Evolutionary conservation across 2,888 invertebrate genomes (phyloP).

Genomic region (Rutpela maculata): DNA sequence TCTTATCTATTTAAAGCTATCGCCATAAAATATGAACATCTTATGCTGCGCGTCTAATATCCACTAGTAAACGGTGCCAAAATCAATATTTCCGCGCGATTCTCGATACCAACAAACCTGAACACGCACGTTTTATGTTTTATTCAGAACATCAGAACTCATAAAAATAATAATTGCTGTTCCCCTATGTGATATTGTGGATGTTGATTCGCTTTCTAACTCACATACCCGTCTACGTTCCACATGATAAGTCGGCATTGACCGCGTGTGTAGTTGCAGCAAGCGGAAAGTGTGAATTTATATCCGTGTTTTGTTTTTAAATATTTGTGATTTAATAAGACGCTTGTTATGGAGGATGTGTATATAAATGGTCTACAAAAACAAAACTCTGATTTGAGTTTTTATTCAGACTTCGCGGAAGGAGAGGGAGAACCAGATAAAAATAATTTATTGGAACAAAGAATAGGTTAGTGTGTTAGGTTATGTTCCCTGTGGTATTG

Average conservation of each 20-base stretch:
- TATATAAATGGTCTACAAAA: slow-evolving; percentile 63
- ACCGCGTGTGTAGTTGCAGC: slow-evolving; percentile 17
- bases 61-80: slow-evolving; percentile 54
- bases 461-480: slow-evolving; percentile 64
- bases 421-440: slow-evolving; percentile 61
- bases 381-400: slow-evolving; percentile 60
- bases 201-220: slow-evolving; percentile 8
- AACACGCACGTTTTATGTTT: slow-evolving; percentile 38
- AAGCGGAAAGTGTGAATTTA: slow-evolving; percentile 22
- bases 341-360: slow-evolving; percentile 60
- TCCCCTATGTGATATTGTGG: slow-evolving; percentile 33
- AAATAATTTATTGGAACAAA: slow-evolving; percentile 59
- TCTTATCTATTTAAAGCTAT: slow-evolving; percentile 22
- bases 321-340: not conserved
- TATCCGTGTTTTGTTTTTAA: slow-evolving; percentile 42
- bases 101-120: slow-evolving; percentile 13
- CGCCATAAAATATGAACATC: slow-evolving; percentile 9
- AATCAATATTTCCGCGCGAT: slow-evolving; percentile 60
- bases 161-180: slow-evolving; percentile 40
- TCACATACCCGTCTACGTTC: slow-evolving; percentile 8
- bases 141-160: slow-evolving; percentile 27
- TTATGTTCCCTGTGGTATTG: slow-evolving; percentile 47
- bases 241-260: slow-evolving; percentile 36
- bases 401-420: slow-evolving; percentile 64
- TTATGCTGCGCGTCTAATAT: slow-evolving; percentile 27